phyloP scores from a whole-genome alignment of 2,888 invertebrate species.

The Drosophila borealis region DNA sequence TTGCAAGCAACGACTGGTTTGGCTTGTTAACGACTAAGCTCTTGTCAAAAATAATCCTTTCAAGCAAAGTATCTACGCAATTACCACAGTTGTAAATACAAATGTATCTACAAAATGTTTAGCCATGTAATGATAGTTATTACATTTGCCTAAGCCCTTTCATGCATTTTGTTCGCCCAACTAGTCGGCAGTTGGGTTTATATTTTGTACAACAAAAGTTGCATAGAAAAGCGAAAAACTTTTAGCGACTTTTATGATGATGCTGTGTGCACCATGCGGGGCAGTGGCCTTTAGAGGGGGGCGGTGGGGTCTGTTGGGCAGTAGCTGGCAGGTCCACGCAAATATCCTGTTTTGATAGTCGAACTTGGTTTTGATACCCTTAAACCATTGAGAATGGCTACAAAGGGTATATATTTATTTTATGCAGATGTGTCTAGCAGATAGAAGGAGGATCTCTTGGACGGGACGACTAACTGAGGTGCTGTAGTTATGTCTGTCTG shows the following conservation, averaged over 20 bases:
- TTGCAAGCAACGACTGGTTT: background rate
- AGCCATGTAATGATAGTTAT: conserved; percentile 63
- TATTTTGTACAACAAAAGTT: conserved; percentile 54
- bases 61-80: conserved; percentile 19
- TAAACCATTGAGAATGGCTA: no score
- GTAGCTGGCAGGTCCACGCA: conserved; percentile 36
- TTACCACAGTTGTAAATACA: conserved; percentile 35
- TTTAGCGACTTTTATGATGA: conserved; percentile 67
- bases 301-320: background rate
- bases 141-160: conserved; percentile 63
- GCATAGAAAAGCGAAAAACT: conserved; percentile 54
- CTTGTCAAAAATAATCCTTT: background rate
- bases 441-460: no score
- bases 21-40: background rate
- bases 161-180: conserved; percentile 36
- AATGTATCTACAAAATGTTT: conserved; percentile 60
- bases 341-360: conserved; percentile 75
- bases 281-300: conserved; percentile 5
- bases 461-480: no score
- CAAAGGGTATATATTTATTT: no score
- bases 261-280: conserved; percentile 20
- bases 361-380: conserved; percentile 47
- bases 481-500: no score
- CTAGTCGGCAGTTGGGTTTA: conserved; percentile 15
- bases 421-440: no score